phyloP scores from a whole-genome alignment of 1,140 invertebrate species.

The Oryzaephilus surinamensis region DNA sequence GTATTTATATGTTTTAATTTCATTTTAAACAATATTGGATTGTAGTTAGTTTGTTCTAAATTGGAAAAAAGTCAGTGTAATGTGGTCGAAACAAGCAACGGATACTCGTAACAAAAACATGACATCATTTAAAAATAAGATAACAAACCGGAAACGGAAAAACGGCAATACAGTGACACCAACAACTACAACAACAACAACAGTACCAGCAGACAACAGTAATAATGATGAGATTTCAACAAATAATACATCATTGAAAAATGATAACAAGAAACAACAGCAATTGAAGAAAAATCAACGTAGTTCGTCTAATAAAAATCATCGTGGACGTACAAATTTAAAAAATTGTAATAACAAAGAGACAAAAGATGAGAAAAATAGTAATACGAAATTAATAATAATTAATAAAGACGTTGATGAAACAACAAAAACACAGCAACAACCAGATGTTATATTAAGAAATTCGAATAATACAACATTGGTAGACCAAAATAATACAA shows the following conservation, averaged over 20 bases:
- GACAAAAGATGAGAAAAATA: constrained; percentile 4
- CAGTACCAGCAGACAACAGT: too few relatives aligned
- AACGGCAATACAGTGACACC: constrained; percentile 11
- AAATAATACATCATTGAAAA: constrained; percentile 1
- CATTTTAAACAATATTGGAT: too few relatives aligned
- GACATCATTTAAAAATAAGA: constrained; percentile 29
- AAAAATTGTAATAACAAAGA: neutral
- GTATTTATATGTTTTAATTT: too few relatives aligned
- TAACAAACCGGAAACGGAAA: constrained; percentile 28
- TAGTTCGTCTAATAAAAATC: neutral
- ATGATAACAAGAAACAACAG: constrained; percentile 5
- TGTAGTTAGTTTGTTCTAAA: too few relatives aligned
- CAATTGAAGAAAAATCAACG: constrained; percentile 4
- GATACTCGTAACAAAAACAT: constrained; percentile 25
- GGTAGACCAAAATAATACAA: constrained; percentile 9
- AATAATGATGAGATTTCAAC: constrained; percentile 1
- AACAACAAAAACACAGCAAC: too few relatives aligned
- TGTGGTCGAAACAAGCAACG: constrained; percentile 33
- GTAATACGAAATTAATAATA: constrained; percentile 2
- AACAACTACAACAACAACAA: constrained; percentile 7
- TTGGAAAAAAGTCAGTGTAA: constrained; percentile 7
- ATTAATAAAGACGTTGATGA: constrained; percentile 7
- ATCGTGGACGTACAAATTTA: neutral
- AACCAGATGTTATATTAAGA: constrained; percentile 24
- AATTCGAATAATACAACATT: neutral